Base-by-base conservation (phyloP, 2,113 vertebrate genomes). In the Gadus chalcogrammus region DNA sequence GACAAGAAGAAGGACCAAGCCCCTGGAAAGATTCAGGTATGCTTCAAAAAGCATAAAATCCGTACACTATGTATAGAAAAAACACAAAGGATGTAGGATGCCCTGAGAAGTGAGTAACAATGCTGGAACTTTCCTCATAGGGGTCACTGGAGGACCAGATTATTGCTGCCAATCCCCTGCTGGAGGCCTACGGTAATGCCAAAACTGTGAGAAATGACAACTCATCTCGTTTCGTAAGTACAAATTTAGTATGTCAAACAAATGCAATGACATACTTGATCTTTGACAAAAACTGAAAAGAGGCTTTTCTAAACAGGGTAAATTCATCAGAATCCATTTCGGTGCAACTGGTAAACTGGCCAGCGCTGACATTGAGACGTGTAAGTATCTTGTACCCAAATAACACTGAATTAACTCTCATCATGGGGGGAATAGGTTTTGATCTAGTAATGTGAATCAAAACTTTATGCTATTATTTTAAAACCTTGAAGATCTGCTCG, bases 281-380 rank as follows among this genome's bases (percentile, higher is more conserved):
- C 3, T 55, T 55, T 55, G 12, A 13, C 53, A 55, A 55, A 55
- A 55, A 4, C 53, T 15, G 53, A 55, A 55, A 55, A 4, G 2
- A 55, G 12, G 5, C 16, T 55, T 48, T 48, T 48, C 12, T 13
- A 48, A 48, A 48, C 42, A 48, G 42, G 53, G 53, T 55, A 55
- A 55, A 55, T 55, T 55, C 53, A 55, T 55, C 53, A 55, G 53
- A 82, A 94, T 94, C 85, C 93, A 94, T 67, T 94, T 94, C 35
- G 92, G 91, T 0, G 85, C 93, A 17, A 90, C 91, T 3, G 93
- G 94, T 67, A 95, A 95, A 77, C 85, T 95, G 89, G 80, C 94
- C 84, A 94, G 12, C 85, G 94, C 94, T 72, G 94, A 95, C 68
- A 94, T 94, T 87, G 93, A 94, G 81, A 94, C 93, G 18, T n/a